Conservation (phyloP, 1,140 invertebrate species). For the Monomorium pharaonis region DNA sequence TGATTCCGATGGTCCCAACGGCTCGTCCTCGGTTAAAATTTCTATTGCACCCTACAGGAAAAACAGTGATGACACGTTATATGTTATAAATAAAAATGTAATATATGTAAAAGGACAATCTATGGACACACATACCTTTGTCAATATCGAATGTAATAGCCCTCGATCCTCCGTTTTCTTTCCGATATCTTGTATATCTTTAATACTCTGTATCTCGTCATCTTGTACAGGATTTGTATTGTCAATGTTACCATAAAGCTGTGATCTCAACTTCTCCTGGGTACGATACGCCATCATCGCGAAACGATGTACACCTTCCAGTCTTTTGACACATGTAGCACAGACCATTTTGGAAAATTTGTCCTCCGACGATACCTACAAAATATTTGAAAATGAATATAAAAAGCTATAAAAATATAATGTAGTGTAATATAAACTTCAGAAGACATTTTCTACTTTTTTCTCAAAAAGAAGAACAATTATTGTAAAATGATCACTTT, state of each 20-base stretch:
- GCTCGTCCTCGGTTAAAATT: constrained; percentile 71
- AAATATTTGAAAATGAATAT: not conserved
- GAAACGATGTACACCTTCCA: constrained; percentile 86
- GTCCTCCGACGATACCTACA: constrained; percentile 85
- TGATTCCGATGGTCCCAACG: constrained; percentile 70
- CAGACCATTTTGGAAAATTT: constrained; percentile 87
- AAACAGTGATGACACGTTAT: not conserved
- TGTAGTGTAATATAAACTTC: no score
- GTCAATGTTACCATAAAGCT: constrained; percentile 73
- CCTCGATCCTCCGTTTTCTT: constrained; percentile 82
- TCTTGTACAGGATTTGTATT: constrained; percentile 64
- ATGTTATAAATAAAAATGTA: not conserved
- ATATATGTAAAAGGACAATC: not conserved
- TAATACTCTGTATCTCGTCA: constrained; percentile 70
- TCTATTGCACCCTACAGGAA: constrained; percentile 75
- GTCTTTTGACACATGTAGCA: constrained; percentile 84
- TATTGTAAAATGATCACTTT: not conserved
- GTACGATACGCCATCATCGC: constrained; percentile 86
- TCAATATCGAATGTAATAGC: constrained; percentile 86
- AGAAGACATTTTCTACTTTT: not conserved
- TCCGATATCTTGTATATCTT: constrained; percentile 70
- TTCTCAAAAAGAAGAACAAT: not conserved
- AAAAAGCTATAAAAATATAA: not conserved
- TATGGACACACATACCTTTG: constrained; percentile 80
- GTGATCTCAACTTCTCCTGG: constrained; percentile 85